Evolutionary conservation across 2,888 invertebrate species (phyloP).

Genomic region (Leptothorax acervorum): DNA sequence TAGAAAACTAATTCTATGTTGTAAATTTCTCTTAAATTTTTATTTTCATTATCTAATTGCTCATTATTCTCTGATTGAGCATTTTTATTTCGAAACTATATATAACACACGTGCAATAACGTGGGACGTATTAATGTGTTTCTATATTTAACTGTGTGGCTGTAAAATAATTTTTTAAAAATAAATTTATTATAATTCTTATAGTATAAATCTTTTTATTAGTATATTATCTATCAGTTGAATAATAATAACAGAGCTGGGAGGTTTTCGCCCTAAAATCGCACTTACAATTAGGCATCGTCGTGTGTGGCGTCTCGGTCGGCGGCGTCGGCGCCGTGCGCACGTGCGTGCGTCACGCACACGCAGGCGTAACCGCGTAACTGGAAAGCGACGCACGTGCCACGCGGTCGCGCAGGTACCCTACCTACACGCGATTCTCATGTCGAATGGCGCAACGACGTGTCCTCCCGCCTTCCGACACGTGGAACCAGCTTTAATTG

Average conservation of each 20-base stretch:
- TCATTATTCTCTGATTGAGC: neutral
- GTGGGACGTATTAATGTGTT: neutral
- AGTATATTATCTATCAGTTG: neutral
- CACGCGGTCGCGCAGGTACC: constrained; percentile 64
- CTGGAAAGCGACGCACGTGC: constrained; percentile 65
- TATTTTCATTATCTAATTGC: neutral
- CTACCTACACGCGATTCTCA: constrained; percentile 53
- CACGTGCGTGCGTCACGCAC: constrained; percentile 57
- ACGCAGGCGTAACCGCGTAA: constrained; percentile 61
- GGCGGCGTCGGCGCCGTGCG: neutral
- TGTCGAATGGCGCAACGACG: constrained; percentile 59
- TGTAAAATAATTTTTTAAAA: neutral
- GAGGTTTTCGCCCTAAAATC: neutral
- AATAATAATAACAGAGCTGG: neutral
- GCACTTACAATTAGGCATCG: neutral
- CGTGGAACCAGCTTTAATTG: neutral
- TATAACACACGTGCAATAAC: neutral
- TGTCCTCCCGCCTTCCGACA: constrained; percentile 46
- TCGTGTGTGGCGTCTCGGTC: neutral
- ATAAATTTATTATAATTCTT: neutral
- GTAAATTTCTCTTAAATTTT: neutral
- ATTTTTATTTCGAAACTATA: neutral
- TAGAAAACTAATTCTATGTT: neutral
- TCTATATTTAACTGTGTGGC: neutral
- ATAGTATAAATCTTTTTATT: neutral